Evolutionary conservation across 2,888 invertebrate species (phyloP), one percentile per base, ranked within the genome.

Genomic region (Euproctis similis): DNA sequence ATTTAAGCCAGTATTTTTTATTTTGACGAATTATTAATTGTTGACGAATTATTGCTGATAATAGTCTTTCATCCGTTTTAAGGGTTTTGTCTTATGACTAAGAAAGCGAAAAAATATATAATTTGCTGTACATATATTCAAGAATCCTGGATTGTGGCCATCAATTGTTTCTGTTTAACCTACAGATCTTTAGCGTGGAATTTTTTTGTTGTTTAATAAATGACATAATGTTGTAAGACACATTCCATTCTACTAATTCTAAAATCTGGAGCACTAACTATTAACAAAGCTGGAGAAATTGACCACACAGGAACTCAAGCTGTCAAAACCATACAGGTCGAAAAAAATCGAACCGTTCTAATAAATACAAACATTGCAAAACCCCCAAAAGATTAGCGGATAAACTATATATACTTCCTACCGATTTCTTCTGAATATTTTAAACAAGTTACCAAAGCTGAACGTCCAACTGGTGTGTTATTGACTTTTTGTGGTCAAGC

Each of bases 221-320:
- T n/a, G n/a, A n/a, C n/a, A n/a, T n/a, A n/a, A n/a, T n/a, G n/a
- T n/a, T n/a, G n/a, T n/a, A n/a, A n/a, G n/a, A n/a, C n/a, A n/a
- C n/a, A n/a, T n/a, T n/a, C n/a, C n/a, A n/a, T n/a, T n/a, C n/a
- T 98, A 30, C 77, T 96, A 29, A 90, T 99, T 52, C 78, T 99
- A 13, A 97, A 97, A 1, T 96, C 96, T 0, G 97, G 97, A 6
- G 97, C 97, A 0, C 80, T 97, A 9, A 95, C 95, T n/a, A 97
- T 99, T 43, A 99, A 99, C 0, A 98, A 99, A 84, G 99, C 98
- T 2, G 98, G 98, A 2, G 98, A 99, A 81, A 99, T 99, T 67
- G 99, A 99, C 77, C 99, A 99, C 74, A 98, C 98, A 0, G 98
- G 99, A 1, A 97, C 98, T 1, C 98, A 98, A 85, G 97, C 94